Conservation (phyloP, 2,888 invertebrate species). For the Petrolisthes manimaculis region DNA sequence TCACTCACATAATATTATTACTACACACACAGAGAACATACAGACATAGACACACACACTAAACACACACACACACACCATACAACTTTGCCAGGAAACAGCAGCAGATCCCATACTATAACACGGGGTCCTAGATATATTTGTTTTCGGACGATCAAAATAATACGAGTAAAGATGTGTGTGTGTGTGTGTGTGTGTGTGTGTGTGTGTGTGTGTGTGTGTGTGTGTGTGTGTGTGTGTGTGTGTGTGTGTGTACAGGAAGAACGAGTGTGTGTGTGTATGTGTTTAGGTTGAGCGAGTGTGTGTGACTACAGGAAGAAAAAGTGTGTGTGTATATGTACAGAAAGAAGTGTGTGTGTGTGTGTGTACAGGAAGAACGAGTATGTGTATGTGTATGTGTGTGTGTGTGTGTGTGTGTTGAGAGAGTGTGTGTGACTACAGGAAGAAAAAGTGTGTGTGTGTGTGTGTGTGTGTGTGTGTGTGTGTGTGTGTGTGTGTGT, state of each 20-base stretch:
- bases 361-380: background rate
- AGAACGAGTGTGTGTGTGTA: slow-evolving; percentile 1
- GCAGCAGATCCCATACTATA: no score
- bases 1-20: background rate
- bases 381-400: background rate
- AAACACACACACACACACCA: background rate
- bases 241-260: slow-evolving; percentile 9
- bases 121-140: background rate
- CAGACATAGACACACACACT: background rate
- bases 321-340: slow-evolving; percentile 12
- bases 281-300: background rate
- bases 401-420: background rate
- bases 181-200: slow-evolving; percentile 14
- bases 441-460: slow-evolving; percentile 21
- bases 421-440: background rate
- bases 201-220: slow-evolving; percentile 3
- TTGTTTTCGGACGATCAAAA: background rate
- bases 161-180: background rate
- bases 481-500: slow-evolving; percentile 29
- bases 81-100: background rate
- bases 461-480: slow-evolving; percentile 36
- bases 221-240: slow-evolving; percentile 14
- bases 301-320: background rate
- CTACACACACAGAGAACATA: background rate
- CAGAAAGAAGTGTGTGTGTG: slow-evolving; percentile 5